These are phyloP conservation scores for Calosoma granatense DNA, from an alignment of 1,140 invertebrate genomes.

Conservation along the genomic window DNA sequence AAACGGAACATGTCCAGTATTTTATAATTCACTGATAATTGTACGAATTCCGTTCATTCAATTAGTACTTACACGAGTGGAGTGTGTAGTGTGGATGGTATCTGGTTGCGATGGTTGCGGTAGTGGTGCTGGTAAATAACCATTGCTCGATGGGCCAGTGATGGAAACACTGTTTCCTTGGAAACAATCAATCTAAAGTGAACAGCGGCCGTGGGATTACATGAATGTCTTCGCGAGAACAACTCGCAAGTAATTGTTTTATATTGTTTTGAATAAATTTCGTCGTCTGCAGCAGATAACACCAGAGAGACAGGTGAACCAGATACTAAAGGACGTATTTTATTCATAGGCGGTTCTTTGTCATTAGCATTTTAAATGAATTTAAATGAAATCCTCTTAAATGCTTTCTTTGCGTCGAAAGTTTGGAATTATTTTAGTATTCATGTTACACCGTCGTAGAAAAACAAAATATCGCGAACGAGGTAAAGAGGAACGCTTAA, in stretches of 20 bases:
- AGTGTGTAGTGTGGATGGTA: too few species aligned
- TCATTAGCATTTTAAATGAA: conserved; percentile 31
- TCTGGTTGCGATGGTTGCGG: too few species aligned
- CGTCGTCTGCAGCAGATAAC: background rate
- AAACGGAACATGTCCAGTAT: too few species aligned
- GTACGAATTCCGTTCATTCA: too few species aligned
- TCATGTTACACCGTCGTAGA: background rate
- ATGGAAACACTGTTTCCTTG: too few species aligned
- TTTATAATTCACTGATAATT: too few species aligned
- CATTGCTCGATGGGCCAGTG: too few species aligned
- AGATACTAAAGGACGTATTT: conserved; percentile 21
- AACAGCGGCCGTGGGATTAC: background rate
- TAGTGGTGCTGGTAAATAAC: too few species aligned
- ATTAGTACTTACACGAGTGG: too few species aligned
- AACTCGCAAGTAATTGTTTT: conserved; percentile 7
- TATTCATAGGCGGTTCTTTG: conserved; percentile 27
- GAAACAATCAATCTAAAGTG: conserved; percentile 1
- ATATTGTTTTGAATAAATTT: conserved; percentile 9
- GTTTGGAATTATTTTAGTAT: conserved; percentile 17
- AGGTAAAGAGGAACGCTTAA: background rate
- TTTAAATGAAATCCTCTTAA: conserved; percentile 28
- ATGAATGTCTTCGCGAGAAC: background rate
- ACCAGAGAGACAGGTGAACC: background rate
- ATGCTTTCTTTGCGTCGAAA: conserved; percentile 18
- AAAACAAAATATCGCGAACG: background rate